Evolutionary conservation across 37 sponge, comb jelly and placozoan species (phyloP).

Genomic region (Beroe forskalii): DNA sequence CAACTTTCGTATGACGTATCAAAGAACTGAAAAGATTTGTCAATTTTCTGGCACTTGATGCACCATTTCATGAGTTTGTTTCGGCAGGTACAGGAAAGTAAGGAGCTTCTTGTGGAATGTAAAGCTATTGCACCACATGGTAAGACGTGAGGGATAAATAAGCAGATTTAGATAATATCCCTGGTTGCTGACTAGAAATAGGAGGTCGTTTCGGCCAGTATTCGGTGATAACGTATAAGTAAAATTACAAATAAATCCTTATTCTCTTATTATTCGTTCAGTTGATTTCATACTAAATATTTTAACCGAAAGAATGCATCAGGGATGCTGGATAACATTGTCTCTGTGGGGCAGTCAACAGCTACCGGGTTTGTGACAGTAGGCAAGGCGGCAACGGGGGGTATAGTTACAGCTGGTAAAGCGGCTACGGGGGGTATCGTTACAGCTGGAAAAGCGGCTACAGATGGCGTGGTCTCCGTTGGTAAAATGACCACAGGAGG

Average conservation of each 20-base stretch:
- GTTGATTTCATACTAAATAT: no score
- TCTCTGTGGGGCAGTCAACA: background rate
- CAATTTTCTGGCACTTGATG: no score
- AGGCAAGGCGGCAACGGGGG: background rate
- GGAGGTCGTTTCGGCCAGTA: no score
- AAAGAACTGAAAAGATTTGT: no score
- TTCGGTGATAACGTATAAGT: no score
- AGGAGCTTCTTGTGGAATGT: background rate
- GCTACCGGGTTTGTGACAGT: background rate
- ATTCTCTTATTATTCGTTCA: no score
- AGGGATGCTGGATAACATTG: background rate
- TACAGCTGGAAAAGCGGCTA: background rate
- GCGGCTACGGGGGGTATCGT: background rate
- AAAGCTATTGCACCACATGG: background rate
- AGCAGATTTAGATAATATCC: no score
- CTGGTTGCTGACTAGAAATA: no score
- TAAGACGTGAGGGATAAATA: background rate
- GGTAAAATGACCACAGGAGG: background rate
- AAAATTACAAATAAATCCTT: no score
- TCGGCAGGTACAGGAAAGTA: constrained; percentile 28
- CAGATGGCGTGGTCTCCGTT: background rate
- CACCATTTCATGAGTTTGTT: no score
- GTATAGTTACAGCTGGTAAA: background rate
- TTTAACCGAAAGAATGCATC: no score
- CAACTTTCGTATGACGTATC: no score